These are phyloP conservation scores for Latrodectus hesperus DNA, from an alignment of 2,888 invertebrate species.

Conservation along the genomic window DNA sequence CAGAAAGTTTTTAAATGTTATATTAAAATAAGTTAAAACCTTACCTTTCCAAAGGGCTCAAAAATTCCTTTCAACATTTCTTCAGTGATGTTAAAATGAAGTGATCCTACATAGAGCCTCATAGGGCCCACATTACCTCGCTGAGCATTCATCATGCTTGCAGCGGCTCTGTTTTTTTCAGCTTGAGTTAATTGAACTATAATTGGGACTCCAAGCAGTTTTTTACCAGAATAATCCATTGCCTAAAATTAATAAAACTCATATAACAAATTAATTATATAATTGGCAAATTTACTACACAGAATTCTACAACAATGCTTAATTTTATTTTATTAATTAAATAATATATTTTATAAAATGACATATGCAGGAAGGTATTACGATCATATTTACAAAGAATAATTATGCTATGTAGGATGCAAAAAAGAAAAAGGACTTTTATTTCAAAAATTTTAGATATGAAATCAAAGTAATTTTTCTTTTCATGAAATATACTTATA, in stretches of 20 bases:
- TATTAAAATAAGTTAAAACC: constrained; percentile 13
- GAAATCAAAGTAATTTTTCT: no score
- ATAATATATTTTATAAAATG: neutral
- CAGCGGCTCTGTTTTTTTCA: constrained; percentile 80
- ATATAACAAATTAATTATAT: neutral
- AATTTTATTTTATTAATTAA: no score
- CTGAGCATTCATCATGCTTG: constrained; percentile 81
- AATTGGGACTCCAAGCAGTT: constrained; percentile 94
- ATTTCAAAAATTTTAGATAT: no score
- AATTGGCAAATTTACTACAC: no score
- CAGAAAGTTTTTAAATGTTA: no score
- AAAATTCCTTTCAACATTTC: constrained; percentile 99
- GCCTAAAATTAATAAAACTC: constrained; percentile 80
- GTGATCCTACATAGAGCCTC: constrained; percentile 95
- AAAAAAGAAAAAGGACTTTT: no score
- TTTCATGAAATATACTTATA: no score
- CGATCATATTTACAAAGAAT: neutral
- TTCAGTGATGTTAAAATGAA: constrained; percentile 99
- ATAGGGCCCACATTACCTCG: constrained; percentile 95
- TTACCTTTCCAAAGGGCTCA: constrained; percentile 94
- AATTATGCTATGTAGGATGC: no score
- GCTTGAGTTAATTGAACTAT: constrained; percentile 98
- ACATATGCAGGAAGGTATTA: neutral
- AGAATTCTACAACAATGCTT: no score
- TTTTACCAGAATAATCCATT: constrained; percentile 95